Evolutionary conservation across 2,797 vertebrate genomes (phyloP), one percentile per base, ranked within the genome.

Genomic region (Cossypha heuglini): DNA sequence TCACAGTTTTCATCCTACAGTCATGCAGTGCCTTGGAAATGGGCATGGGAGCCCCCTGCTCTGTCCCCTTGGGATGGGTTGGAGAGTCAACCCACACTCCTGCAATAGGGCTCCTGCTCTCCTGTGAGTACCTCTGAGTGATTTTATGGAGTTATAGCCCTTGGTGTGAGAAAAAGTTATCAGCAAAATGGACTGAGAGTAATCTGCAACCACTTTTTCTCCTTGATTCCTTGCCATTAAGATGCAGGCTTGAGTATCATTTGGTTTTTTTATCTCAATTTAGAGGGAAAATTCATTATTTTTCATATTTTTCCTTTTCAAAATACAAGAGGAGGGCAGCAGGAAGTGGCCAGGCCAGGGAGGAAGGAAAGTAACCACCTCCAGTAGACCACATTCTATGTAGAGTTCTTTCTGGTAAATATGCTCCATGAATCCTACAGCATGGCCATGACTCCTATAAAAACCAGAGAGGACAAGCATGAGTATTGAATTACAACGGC

Each of bases 311-410:
- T 80, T 28, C 24, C 38, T 59, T 46, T 92, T 63, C 48, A 81
- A 76, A 83, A 74, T 17, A 80, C 9, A 71, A 49, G n/a, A 21
- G 10, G 12, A 79, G 13, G 13, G 21, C n/a, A n/a, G 15, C 8
- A 37, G 16, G 2, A 69, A 86, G 33, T 33, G 28, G 24, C n/a
- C 22, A 80, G 59, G 48, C 21, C 43, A 40, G 49, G 61, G 48
- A 67, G 54, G 28, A 88, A 78, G 2, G 5, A n/a, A 31, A 55
- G 26, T 24, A 40, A 58, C 48, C 14, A 38, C 11, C 31, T 83
- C 67, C 76, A 58, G 31, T 4, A 62, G 55, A 62, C 33, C 26
- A 4, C 0, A 0, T 64, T 68, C 49, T 12, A 8, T 0, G 0
- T 4, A 13, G 11, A 24, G 35, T 9, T 67, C 37, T 48, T 82